phyloP scores from a whole-genome alignment of 2,888 invertebrate species.

The Pseudococcus viburni region DNA sequence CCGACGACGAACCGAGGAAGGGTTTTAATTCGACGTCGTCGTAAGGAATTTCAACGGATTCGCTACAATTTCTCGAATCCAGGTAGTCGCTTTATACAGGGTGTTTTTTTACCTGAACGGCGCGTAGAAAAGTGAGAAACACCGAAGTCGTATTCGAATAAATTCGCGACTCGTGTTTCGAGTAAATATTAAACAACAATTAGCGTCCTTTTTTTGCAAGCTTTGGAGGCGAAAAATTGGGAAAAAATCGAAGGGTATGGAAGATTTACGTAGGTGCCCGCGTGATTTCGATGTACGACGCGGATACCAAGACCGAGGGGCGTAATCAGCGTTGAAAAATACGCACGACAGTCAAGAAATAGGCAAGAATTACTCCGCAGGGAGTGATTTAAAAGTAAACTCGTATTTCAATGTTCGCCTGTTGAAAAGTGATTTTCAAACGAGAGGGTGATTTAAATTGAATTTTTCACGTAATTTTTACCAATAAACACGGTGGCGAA shows the following conservation, averaged over 20 bases:
- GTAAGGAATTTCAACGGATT: conserved; percentile 43
- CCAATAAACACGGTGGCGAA: not conserved
- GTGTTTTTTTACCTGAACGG: not conserved
- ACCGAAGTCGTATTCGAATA: not conserved
- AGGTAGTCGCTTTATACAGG: not conserved
- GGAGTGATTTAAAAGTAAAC: conserved; percentile 46
- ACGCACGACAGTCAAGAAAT: conserved; percentile 25
- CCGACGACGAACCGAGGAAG: not conserved
- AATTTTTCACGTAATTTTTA: conserved; percentile 47
- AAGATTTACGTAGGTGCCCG: not conserved
- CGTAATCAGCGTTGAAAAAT: conserved; percentile 49
- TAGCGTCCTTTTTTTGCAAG: not conserved
- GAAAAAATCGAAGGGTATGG: not conserved
- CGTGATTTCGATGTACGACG: not conserved
- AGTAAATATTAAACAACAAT: conserved; percentile 18
- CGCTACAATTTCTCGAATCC: conserved; percentile 18
- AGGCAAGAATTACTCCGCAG: conserved; percentile 39
- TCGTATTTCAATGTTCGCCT: conserved; percentile 45
- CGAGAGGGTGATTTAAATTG: conserved; percentile 41
- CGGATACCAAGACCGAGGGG: not conserved
- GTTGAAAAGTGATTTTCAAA: conserved; percentile 52
- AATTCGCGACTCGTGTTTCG: not conserved
- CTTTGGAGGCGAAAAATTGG: not conserved
- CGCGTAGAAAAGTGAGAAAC: not conserved
- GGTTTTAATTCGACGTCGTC: conserved; percentile 50